These are phyloP conservation scores for Liparis tanakae DNA, from an alignment of 2,797 vertebrate genomes.

Conservation along the genomic window DNA sequence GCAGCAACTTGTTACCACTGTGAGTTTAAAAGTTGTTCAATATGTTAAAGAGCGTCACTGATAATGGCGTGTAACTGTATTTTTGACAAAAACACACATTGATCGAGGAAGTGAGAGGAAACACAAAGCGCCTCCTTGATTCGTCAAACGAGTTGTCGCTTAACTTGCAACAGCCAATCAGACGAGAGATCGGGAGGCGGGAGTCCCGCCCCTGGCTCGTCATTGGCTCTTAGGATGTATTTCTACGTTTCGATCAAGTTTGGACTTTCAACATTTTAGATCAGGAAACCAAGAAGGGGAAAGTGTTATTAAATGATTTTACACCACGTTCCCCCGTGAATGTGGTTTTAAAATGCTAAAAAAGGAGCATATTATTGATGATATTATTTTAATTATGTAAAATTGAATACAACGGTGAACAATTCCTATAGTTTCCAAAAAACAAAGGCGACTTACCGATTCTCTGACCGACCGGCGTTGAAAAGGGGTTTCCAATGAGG, in stretches of 20 bases:
- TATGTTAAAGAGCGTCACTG: no score
- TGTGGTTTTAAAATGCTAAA: fast-evolving
- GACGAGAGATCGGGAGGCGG: fast-evolving
- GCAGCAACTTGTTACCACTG: background rate
- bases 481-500: conserved; percentile 79
- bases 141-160: conserved; percentile 26
- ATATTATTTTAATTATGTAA: background rate
- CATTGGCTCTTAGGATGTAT: conserved; percentile 25
- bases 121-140: conserved; percentile 1
- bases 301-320: background rate
- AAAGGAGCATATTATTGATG: no score
- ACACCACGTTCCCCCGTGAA: fast-evolving
- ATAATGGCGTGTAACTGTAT: background rate
- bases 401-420: background rate
- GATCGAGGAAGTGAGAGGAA: conserved; percentile 59
- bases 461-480: conserved; percentile 84
- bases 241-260: conserved; percentile 35
- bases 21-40: background rate
- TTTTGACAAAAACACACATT: background rate
- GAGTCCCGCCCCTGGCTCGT: conserved; percentile 37
- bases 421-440: background rate
- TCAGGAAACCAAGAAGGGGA: fast-evolving
- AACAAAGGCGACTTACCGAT: conserved; percentile 77
- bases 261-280: background rate
- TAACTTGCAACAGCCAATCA: conserved; percentile 50